A percentile compares a stretch with the other conserved stretches of the same genome.
Conservation (phyloP, 1,140 invertebrate species). For the Colletes gigas region DNA sequence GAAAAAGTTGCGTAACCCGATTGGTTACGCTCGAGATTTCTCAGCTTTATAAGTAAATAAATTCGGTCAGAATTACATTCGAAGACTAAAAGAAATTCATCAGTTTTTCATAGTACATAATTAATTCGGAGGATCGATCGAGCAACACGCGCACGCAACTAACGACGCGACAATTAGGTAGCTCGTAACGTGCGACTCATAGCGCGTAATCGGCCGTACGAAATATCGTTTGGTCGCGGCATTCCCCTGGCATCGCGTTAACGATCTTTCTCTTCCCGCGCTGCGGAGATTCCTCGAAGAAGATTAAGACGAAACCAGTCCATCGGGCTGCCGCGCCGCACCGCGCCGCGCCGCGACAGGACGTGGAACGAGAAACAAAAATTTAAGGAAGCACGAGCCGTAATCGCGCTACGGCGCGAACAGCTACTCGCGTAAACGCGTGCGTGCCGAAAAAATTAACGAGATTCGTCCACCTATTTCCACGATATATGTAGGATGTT, state of each 20-base stretch:
- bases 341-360: slow-evolving; percentile 40
- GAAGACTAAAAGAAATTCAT: too few relatives aligned
- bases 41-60: too few relatives aligned
- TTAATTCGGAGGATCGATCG: not conserved
- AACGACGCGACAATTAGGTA: not conserved
- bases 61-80: too few relatives aligned
- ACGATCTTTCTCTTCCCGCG: slow-evolving; percentile 42
- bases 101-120: not conserved
- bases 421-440: slow-evolving; percentile 43
- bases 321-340: slow-evolving; percentile 25
- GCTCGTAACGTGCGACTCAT: not conserved
- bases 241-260: slow-evolving; percentile 27
- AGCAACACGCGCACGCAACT: not conserved
- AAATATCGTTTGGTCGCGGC: slow-evolving; percentile 31
- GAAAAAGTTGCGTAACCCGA: not conserved
- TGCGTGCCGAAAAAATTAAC: not conserved
- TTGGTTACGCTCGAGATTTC: not conserved
- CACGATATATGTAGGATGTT: not conserved
- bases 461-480: slow-evolving; percentile 10
- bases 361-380: slow-evolving; percentile 26
- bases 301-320: slow-evolving; percentile 71
- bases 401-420: slow-evolving; percentile 52
- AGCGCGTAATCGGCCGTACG: slow-evolving; percentile 31
- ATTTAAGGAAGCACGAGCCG: slow-evolving; percentile 1
- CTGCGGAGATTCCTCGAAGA: slow-evolving; percentile 62